Conservation (phyloP, 2,113 vertebrate species). For the Lampris incognitus region DNA sequence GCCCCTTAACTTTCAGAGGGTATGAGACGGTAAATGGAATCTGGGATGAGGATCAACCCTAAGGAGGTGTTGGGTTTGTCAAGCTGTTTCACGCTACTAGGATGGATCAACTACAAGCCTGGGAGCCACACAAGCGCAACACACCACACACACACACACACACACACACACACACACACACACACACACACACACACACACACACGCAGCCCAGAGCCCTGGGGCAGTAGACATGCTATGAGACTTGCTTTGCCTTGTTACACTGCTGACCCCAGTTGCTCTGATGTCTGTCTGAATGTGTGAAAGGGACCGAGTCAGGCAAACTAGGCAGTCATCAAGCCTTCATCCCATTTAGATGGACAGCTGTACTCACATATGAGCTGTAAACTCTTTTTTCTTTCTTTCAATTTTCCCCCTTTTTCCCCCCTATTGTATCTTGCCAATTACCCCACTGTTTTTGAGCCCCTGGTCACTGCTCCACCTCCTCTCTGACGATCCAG, state of each 20-base stretch:
- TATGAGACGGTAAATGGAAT: conserved; percentile 23
- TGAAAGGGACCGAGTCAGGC: conserved; percentile 32
- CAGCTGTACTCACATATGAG: not conserved
- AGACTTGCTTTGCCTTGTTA: conserved; percentile 65
- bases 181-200: not conserved
- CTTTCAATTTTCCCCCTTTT: too few species aligned
- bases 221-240: conserved; percentile 44
- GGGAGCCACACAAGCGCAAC: conserved; percentile 25
- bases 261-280: conserved; percentile 58
- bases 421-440: too few species aligned
- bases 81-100: conserved; percentile 68
- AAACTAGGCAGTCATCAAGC: conserved; percentile 38
- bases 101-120: conserved; percentile 55
- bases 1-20: not conserved
- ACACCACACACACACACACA: conserved; percentile 10
- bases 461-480: too few species aligned
- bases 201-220: conserved; percentile 24
- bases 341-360: conserved; percentile 30
- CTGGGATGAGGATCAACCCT: conserved; percentile 39
- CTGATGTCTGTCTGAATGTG: conserved; percentile 35
- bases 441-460: too few species aligned
- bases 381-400: not conserved
- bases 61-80: conserved; percentile 63
- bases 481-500: too few species aligned
- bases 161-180: conserved; percentile 20